Percentiles rank a stretch among this genome's conserved stretches.
Evolutionary conservation across 2,888 invertebrate species (phyloP).

Genomic region (Empis livida): DNA sequence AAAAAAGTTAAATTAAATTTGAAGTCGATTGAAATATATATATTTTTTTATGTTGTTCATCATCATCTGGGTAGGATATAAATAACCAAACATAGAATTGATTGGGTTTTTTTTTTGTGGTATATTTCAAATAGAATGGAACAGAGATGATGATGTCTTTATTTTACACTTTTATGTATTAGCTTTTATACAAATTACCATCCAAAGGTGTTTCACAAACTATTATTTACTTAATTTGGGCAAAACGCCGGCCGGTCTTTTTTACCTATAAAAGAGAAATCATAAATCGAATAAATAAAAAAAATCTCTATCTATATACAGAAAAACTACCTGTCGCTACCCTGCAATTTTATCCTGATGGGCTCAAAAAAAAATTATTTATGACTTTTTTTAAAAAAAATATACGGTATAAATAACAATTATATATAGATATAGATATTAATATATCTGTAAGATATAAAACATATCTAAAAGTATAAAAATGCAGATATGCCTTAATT

Average conservation of each 20-base stretch:
- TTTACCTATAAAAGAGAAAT: too few species aligned
- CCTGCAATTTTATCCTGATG: conserved; percentile 13
- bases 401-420: too few species aligned
- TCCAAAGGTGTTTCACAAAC: conserved; percentile 19
- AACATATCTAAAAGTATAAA: neutral
- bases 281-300: neutral
- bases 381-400: neutral
- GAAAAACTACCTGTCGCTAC: conserved; percentile 15
- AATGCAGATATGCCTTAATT: neutral
- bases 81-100: too few species aligned
- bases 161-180: conserved; percentile 3
- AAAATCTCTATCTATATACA: neutral
- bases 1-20: too few species aligned
- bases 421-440: neutral
- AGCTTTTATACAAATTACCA: conserved; percentile 11
- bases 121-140: too few species aligned
- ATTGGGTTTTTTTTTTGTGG: too few species aligned
- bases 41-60: too few species aligned
- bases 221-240: conserved; percentile 19
- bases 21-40: too few species aligned
- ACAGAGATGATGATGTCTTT: conserved; percentile 11
- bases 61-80: too few species aligned
- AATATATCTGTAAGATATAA: neutral
- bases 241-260: conserved; percentile 11
- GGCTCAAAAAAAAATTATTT: neutral